Evolutionary conservation across 1,140 invertebrate genomes (phyloP), one percentile per base, ranked within the genome.

Genomic region (Danaus plexippus): DNA sequence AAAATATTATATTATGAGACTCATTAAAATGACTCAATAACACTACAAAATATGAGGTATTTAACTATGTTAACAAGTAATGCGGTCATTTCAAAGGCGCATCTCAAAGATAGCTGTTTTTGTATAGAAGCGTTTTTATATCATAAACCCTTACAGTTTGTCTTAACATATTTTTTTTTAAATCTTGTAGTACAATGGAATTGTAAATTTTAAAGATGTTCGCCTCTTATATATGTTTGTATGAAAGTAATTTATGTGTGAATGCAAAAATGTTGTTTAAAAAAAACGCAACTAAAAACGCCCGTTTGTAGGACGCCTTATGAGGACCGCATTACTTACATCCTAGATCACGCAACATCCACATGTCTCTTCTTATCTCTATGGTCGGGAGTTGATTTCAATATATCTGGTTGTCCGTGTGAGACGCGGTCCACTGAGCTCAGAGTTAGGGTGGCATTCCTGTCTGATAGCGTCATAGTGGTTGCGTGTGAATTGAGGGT

Each of bases 351-450:
- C 87, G 89, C 89, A 51, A 90, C 82, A 11, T 32, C 88, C 87
- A 51, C 86, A 32, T 88, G 64, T 90, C 89, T 22, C 77, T 88
- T 8, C 89, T 66, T 54, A 90, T 88, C 76, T 90, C 69, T 76
- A 78, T 95, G 94, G 75, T 95, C 94, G 1, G 94, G 94, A 8
- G 94, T 95, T 22, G 94, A 94, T 72, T 95, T 95, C 12, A 95
- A 83, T 72, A 95, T 94, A 71, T 95, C 94, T 4, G 94, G 94
- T 82, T 95, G 92, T 41, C 88, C 85, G 57, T 88, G 85, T 0
- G 86, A 85, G 5, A 86, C 18, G 85, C 84, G 0, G 81, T 88
- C 12, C 86, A 85, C 55, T 89, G 88, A 84, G 57, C 77, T 80
- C 9, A 83, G 74, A 0, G 81, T 87, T 0, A 87, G 63, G 0